A percentile compares a stretch with the other conserved stretches of the same genome.
phyloP scores from a whole-genome alignment of 2,888 invertebrate genomes.

The Hyles lineata region DNA sequence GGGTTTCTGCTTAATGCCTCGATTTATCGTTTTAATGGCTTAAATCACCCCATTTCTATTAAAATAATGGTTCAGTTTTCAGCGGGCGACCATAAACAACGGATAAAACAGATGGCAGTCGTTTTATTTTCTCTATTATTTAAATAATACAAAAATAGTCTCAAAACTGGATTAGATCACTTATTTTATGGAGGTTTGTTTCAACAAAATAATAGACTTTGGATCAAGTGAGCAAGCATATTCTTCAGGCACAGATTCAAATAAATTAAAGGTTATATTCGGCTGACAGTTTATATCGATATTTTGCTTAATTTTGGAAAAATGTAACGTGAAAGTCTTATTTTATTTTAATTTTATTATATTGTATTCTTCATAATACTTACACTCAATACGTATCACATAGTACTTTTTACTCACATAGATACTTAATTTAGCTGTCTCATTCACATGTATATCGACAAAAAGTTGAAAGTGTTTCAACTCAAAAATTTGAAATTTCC shows the following conservation, averaged over 20 bases:
- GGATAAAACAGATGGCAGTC: background rate
- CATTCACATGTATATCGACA: conserved; percentile 33
- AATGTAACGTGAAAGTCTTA: too few relatives aligned
- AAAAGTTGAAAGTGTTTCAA: background rate
- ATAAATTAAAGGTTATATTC: too few relatives aligned
- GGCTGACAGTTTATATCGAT: too few relatives aligned
- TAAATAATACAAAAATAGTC: conserved; percentile 9
- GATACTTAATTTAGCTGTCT: conserved; percentile 32
- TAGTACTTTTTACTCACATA: conserved; percentile 1
- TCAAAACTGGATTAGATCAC: background rate
- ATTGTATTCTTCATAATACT: too few relatives aligned
- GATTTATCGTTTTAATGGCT: conserved; percentile 10
- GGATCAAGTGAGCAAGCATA: too few relatives aligned
- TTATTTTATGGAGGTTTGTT: background rate
- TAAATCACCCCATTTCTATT: conserved; percentile 1
- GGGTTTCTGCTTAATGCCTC: background rate
- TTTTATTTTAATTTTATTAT: too few relatives aligned
- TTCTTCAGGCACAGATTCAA: too few relatives aligned
- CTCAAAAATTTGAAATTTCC: background rate
- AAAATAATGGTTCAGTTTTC: background rate
- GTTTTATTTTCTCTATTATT: background rate
- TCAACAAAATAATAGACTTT: background rate
- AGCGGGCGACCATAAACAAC: conserved; percentile 5
- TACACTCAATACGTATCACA: conserved; percentile 2
- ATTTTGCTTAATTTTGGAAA: too few relatives aligned